Conservation (phyloP, 1,140 invertebrate species). For the Meloidogyne chitwoodi region DNA sequence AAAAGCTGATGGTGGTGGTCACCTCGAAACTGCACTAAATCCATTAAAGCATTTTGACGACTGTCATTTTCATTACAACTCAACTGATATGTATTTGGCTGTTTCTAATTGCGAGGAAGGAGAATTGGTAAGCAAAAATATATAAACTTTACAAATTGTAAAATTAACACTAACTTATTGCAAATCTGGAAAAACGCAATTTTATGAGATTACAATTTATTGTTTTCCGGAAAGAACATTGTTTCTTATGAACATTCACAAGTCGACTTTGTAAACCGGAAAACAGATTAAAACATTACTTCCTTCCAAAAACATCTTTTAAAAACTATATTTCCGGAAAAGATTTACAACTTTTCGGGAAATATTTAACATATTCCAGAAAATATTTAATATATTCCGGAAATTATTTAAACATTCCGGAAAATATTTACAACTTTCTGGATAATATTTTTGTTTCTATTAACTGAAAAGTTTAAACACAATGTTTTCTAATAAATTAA, state of each 20-base stretch:
- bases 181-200: too few species aligned
- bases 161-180: too few species aligned
- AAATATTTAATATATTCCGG: neutral
- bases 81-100: conserved; percentile 53
- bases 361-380: neutral
- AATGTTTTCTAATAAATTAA: conserved; percentile 16
- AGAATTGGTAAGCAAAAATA: conserved; percentile 35
- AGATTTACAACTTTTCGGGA: neutral
- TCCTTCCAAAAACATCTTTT: too few species aligned
- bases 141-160: too few species aligned
- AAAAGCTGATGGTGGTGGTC: conserved; percentile 36
- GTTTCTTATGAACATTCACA: too few species aligned
- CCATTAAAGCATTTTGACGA: conserved; percentile 34
- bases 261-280: too few species aligned
- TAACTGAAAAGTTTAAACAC: neutral
- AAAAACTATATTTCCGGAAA: neutral
- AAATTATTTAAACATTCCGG: neutral
- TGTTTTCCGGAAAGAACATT: too few species aligned
- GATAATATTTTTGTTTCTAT: neutral
- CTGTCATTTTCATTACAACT: conserved; percentile 51
- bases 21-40: conserved; percentile 7
- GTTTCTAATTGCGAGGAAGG: conserved; percentile 52
- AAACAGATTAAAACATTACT: neutral
- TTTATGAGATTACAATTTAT: too few species aligned
- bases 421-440: neutral